A percentile compares a stretch with the other conserved stretches of the same genome.
Evolutionary conservation across 2,888 invertebrate species (phyloP).

Genomic region (Hypena proboscidalis): DNA sequence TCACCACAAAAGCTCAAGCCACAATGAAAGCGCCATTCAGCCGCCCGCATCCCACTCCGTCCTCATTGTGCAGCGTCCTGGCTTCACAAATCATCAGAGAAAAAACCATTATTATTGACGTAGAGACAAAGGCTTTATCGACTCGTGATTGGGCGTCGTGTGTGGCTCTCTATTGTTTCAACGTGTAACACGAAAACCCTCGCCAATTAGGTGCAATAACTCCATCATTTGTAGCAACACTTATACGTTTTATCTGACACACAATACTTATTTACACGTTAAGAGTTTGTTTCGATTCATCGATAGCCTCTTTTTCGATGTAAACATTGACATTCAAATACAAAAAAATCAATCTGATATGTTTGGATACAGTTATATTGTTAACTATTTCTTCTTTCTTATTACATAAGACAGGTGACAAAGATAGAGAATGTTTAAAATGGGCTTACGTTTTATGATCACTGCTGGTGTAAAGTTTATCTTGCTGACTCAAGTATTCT

Average conservation of each 20-base stretch:
- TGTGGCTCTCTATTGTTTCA: conserved; percentile 67
- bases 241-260: conserved; percentile 37
- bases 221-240: conserved; percentile 55
- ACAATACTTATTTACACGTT: conserved; percentile 38
- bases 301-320: conserved; percentile 34
- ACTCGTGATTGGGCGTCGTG: conserved; percentile 73
- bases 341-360: conserved; percentile 45
- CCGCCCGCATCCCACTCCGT: conserved; percentile 77
- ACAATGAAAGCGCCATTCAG: conserved; percentile 74
- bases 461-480: conserved; percentile 21
- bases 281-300: conserved; percentile 25
- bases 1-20: conserved; percentile 67
- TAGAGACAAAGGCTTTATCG: conserved; percentile 76
- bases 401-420: conserved; percentile 30
- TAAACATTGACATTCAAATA: conserved; percentile 44
- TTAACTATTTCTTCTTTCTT: conserved; percentile 34
- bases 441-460: conserved; percentile 22
- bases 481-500: conserved; percentile 17
- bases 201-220: conserved; percentile 65
- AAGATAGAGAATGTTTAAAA: conserved; percentile 16
- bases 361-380: conserved; percentile 35
- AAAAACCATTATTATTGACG: conserved; percentile 65
- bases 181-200: conserved; percentile 46
- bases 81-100: conserved; percentile 81
- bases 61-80: conserved; percentile 77